Percentiles rank a stretch among this genome's conserved stretches.
phyloP scores from a whole-genome alignment of 2,888 invertebrate genomes.

The Agrochola lychnidis region DNA sequence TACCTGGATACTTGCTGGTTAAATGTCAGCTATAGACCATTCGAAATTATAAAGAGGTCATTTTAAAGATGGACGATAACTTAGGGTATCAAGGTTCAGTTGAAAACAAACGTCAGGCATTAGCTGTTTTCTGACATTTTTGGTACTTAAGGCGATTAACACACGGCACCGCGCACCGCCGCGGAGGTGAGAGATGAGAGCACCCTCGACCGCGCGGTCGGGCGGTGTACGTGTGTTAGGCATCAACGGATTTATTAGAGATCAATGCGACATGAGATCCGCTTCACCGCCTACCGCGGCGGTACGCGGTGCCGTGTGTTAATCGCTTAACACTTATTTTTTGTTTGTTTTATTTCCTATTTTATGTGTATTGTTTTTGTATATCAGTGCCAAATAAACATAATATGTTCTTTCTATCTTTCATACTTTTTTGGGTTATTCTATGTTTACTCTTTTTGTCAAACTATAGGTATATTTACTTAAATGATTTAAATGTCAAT shows the following conservation, averaged over 20 bases:
- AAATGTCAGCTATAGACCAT: constrained; percentile 11
- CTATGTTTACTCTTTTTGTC: not conserved
- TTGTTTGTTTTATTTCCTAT: not conserved
- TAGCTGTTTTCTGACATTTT: not conserved
- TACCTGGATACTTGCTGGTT: constrained; percentile 2
- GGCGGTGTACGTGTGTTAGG: too few relatives aligned
- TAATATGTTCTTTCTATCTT: not conserved
- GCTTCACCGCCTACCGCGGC: too few relatives aligned
- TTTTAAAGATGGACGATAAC: not conserved
- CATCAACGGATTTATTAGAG: too few relatives aligned
- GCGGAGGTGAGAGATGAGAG: too few relatives aligned
- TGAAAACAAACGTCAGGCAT: not conserved
- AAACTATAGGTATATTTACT: not conserved
- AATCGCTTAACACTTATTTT: too few relatives aligned
- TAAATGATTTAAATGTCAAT: too few relatives aligned
- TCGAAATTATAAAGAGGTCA: not conserved
- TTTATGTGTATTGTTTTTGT: not conserved
- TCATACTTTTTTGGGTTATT: not conserved
- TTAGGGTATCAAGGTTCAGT: not conserved
- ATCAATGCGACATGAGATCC: too few relatives aligned
- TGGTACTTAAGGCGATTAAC: too few relatives aligned
- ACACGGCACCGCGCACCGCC: too few relatives aligned
- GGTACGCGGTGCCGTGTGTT: too few relatives aligned
- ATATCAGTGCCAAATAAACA: not conserved
- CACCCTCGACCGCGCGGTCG: too few relatives aligned